Evolutionary conservation across 2,113 vertebrate genomes (phyloP).

Genomic region (Isurus oxyrinchus): DNA sequence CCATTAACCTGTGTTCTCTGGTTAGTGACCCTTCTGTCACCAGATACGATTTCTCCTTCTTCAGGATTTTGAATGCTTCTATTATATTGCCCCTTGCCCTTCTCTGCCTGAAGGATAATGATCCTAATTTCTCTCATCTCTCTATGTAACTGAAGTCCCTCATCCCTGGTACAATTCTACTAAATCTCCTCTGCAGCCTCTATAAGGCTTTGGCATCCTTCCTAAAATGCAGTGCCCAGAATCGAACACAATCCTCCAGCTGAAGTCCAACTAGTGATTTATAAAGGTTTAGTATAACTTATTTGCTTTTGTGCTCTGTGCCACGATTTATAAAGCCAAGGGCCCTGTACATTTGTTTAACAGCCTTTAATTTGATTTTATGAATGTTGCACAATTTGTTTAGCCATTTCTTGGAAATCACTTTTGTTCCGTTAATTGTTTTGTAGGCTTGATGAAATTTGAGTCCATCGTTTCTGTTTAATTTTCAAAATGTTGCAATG

Average conservation of each 20-base stretch:
- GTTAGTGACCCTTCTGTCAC: background rate
- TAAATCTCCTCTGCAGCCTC: background rate
- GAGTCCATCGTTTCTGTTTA: background rate
- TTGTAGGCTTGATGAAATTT: background rate
- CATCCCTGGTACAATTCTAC: background rate
- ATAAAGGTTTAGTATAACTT: too few relatives aligned
- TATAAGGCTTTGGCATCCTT: too few relatives aligned
- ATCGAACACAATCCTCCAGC: too few relatives aligned
- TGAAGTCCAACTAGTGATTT: too few relatives aligned
- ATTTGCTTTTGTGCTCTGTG: too few relatives aligned
- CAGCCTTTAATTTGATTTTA: background rate
- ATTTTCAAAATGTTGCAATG: background rate
- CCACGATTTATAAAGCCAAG: background rate
- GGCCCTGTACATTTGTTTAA: background rate
- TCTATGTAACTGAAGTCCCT: background rate
- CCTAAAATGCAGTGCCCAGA: too few relatives aligned
- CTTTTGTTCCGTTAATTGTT: background rate
- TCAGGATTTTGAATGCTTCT: background rate
- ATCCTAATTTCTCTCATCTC: background rate
- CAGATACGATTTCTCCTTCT: background rate
- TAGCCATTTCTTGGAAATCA: background rate
- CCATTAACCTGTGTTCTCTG: too few relatives aligned
- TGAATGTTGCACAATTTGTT: background rate
- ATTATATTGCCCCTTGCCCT: background rate
- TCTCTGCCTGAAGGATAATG: background rate